A percentile compares a stretch with the other conserved stretches of the same genome.
Evolutionary conservation across 2,888 invertebrate species (phyloP).

Genomic region (Corythucha ciliata): DNA sequence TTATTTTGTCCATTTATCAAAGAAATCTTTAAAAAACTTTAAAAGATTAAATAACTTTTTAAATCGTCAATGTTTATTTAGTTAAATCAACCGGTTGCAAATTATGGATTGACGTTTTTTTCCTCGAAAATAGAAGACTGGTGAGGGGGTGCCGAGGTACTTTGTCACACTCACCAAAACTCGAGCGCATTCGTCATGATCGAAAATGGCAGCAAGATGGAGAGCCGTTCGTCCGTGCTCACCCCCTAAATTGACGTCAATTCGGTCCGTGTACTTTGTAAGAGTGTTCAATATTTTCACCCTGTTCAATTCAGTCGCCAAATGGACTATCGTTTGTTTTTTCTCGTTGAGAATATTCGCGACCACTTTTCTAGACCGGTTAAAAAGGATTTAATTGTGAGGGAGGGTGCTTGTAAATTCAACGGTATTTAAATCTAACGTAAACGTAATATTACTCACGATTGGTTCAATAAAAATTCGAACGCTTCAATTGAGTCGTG

Average conservation of each 20-base stretch:
- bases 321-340: slow-evolving; percentile 67
- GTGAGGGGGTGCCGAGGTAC: no score
- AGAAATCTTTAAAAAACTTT: no score
- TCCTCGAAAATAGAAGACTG: no score
- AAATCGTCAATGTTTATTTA: no score
- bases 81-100: no score
- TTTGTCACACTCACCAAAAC: slow-evolving; percentile 62
- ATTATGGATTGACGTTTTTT: no score
- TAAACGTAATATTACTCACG: slow-evolving; percentile 48
- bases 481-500: slow-evolving; percentile 60
- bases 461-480: slow-evolving; percentile 61
- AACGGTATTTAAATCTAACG: no score
- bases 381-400: not conserved
- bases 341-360: slow-evolving; percentile 62
- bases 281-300: slow-evolving; percentile 59
- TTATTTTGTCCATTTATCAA: no score
- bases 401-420: not conserved
- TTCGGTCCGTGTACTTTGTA: slow-evolving; percentile 55
- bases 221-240: slow-evolving; percentile 72
- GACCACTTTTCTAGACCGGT: slow-evolving; percentile 48
- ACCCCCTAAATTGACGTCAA: slow-evolving; percentile 67
- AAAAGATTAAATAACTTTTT: no score
- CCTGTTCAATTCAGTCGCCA: slow-evolving; percentile 69
- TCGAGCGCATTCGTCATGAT: slow-evolving; percentile 70
- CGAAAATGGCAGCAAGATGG: slow-evolving; percentile 75